Conservation (phyloP, 1,140 invertebrate species). For the Papilio polytes region DNA sequence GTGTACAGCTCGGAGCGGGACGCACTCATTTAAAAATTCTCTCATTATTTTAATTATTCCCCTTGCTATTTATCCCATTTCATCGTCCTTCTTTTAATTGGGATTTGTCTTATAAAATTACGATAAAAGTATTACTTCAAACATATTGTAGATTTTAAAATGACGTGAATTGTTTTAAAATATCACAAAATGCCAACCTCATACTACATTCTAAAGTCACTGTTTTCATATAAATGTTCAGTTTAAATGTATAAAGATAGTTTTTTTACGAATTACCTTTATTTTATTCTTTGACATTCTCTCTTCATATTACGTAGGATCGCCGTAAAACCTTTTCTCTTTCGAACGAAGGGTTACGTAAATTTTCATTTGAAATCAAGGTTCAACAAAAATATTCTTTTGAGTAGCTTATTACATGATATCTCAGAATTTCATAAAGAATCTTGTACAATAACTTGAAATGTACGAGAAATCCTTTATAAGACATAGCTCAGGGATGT, state of each 20-base stretch:
- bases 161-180: too few relatives aligned
- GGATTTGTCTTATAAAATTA: not conserved
- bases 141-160: not conserved
- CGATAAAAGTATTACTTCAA: not conserved
- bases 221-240: too few relatives aligned
- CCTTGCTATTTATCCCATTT: too few relatives aligned
- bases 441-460: not conserved
- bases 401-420: slow-evolving; percentile 3
- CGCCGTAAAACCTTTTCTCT: not conserved
- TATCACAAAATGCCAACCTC: too few relatives aligned
- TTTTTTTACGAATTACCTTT: too few relatives aligned
- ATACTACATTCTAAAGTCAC: not conserved
- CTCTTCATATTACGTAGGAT: not conserved
- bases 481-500: too few relatives aligned
- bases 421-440: slow-evolving; percentile 13
- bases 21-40: too few relatives aligned
- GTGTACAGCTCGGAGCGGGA: too few relatives aligned
- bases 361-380: not conserved
- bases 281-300: not conserved
- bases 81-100: too few relatives aligned
- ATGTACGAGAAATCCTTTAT: not conserved
- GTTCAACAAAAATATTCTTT: slow-evolving; percentile 1
- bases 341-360: not conserved
- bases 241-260: too few relatives aligned
- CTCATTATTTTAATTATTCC: too few relatives aligned